These are phyloP conservation scores for Eulemur rufifrons DNA, from an alignment of 2,113 vertebrate species.

Conservation along the genomic window DNA sequence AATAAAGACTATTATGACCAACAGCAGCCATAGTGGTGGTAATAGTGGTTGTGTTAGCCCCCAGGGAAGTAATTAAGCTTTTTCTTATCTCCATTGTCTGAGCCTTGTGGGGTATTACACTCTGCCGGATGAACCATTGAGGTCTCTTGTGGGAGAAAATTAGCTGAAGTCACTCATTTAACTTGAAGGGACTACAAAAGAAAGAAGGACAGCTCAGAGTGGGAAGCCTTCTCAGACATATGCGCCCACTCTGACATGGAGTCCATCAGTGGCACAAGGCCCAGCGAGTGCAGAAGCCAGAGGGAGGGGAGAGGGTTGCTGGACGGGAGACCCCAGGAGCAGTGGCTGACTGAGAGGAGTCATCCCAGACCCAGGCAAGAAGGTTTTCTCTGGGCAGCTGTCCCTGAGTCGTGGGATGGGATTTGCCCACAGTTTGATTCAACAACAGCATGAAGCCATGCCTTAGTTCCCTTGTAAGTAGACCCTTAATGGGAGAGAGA, in stretches of 20 bases:
- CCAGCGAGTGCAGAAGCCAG: background rate
- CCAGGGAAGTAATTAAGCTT: background rate
- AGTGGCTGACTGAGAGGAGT: background rate
- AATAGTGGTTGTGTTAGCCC: background rate
- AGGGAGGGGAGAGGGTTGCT: background rate
- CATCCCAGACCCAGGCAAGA: background rate
- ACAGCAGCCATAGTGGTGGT: too few species aligned
- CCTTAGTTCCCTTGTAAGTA: background rate
- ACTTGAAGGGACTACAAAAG: background rate
- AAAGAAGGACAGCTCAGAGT: background rate
- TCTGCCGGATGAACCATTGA: background rate
- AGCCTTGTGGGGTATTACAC: background rate
- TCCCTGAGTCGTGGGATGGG: background rate
- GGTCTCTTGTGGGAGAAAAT: background rate
- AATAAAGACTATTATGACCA: background rate
- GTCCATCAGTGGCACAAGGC: too few species aligned
- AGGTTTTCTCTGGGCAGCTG: background rate
- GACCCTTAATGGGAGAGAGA: background rate
- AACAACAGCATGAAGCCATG: background rate
- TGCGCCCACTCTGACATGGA: fast-evolving
- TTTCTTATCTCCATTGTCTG: background rate
- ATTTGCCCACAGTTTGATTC: background rate
- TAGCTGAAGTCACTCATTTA: background rate
- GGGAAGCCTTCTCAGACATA: background rate
- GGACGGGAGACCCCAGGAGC: too few species aligned